Percentiles rank a stretch among this genome's conserved stretches.
Evolutionary conservation across 2,888 invertebrate species (phyloP).

Genomic region (Abscondita cerata): DNA sequence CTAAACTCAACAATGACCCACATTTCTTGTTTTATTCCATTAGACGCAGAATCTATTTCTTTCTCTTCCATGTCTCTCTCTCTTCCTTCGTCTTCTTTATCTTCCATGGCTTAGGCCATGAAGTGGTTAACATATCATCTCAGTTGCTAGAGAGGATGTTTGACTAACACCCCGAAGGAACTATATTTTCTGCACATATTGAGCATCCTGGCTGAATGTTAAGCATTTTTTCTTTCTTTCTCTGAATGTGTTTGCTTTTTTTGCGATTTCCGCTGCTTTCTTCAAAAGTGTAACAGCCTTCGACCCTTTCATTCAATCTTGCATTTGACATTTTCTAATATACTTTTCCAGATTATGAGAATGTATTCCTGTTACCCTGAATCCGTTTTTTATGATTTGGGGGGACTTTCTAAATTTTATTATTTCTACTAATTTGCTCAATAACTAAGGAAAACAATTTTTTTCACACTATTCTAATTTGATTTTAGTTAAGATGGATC

Average conservation of each 20-base stretch:
- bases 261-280: background rate
- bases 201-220: background rate
- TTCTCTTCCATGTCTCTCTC: too few species aligned
- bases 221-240: background rate
- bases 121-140: too few species aligned
- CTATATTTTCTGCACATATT: background rate
- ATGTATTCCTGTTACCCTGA: background rate
- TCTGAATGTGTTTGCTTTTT: background rate
- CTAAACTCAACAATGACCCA: too few species aligned
- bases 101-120: too few species aligned
- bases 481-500: background rate
- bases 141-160: background rate
- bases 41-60: too few species aligned
- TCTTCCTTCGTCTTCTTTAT: too few species aligned
- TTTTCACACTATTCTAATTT: background rate
- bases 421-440: too few species aligned
- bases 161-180: too few species aligned
- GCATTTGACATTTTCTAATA: too few species aligned
- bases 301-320: too few species aligned
- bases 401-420: slow-evolving; percentile 32
- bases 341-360: background rate
- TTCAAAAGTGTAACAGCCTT: too few species aligned
- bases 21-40: too few species aligned
- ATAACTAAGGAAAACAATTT: background rate
- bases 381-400: background rate